Conservation (phyloP, 2,113 vertebrate species). For the Pseudorhombus dupliciocellatus region DNA sequence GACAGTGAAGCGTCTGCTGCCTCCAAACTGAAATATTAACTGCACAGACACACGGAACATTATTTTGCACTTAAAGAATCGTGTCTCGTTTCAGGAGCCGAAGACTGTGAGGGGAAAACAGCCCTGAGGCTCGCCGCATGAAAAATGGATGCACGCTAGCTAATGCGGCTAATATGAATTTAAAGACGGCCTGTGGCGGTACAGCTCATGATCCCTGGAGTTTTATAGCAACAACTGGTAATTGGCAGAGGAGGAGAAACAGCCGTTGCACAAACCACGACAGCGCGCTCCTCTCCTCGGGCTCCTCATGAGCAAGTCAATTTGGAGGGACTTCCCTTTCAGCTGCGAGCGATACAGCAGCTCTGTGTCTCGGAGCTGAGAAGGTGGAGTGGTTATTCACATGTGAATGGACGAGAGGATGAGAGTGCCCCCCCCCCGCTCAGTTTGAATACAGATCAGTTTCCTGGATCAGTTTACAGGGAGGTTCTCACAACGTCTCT, state of each 20-base stretch:
- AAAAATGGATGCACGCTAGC: conserved; percentile 50
- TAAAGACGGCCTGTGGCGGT: conserved; percentile 35
- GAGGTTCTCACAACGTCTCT: too few relatives aligned
- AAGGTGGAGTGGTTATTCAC: background rate
- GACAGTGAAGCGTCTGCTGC: background rate
- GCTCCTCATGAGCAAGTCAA: conserved; percentile 13
- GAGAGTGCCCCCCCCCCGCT: background rate
- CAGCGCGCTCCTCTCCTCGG: background rate
- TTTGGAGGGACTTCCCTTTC: background rate
- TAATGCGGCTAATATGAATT: conserved; percentile 55
- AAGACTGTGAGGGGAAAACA: conserved; percentile 8
- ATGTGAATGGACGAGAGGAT: background rate
- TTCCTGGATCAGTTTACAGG: too few relatives aligned
- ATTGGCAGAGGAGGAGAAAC: conserved; percentile 29
- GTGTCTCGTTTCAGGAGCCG: conserved; percentile 9
- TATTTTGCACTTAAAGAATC: conserved; percentile 23
- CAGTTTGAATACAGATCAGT: too few relatives aligned
- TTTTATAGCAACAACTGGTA: conserved; percentile 17
- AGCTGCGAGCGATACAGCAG: background rate
- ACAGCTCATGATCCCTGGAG: background rate
- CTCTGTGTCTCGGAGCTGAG: background rate
- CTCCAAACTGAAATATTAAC: conserved; percentile 23
- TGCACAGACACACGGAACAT: conserved; percentile 2
- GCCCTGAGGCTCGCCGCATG: conserved; percentile 5
- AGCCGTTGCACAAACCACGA: background rate